Percentiles rank a stretch among this genome's conserved stretches.
These are phyloP conservation scores for Macrobrachium rosenbergii DNA, from an alignment of 1,140 invertebrate genomes.

Conservation along the genomic window DNA sequence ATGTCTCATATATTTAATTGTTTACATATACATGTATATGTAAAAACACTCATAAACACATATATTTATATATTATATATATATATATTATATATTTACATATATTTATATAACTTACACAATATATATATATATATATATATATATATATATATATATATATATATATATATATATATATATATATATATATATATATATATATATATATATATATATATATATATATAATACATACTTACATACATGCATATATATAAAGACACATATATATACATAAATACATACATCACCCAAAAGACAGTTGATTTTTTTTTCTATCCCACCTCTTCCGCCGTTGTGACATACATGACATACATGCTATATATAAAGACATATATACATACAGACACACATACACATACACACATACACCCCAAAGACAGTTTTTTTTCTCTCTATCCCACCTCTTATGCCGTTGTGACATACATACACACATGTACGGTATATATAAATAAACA, in stretches of 20 bases:
- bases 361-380: no score
- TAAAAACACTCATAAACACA: neutral
- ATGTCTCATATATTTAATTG: no score
- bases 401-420: no score
- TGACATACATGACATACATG: no score
- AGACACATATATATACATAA: neutral
- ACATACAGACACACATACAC: no score
- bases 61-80: neutral
- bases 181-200: neutral
- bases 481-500: no score
- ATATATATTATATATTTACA: neutral
- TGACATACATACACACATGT: neutral
- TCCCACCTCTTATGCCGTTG: no score
- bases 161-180: no score
- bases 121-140: conserved; percentile 1
- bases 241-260: neutral
- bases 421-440: no score
- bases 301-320: no score
- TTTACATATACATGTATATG: neutral
- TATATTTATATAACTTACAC: no score
- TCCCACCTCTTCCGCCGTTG: no score
- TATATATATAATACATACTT: neutral
- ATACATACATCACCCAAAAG: neutral
- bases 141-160: neutral
- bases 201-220: neutral